Conservation (phyloP, 1,140 invertebrate genomes). For the Diabrotica virgifera region DNA sequence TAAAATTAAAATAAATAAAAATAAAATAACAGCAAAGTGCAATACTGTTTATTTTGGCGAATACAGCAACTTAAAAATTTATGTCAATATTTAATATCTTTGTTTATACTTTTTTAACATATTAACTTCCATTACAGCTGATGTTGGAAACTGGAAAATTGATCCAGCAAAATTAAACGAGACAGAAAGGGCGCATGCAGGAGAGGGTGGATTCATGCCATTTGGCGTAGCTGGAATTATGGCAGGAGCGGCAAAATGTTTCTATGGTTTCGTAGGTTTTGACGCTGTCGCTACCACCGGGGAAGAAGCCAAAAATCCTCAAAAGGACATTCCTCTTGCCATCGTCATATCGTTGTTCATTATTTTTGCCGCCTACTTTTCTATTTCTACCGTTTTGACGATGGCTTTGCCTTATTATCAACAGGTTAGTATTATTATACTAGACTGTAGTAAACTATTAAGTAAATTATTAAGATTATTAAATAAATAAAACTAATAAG, state of each 20-base stretch:
- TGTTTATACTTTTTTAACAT: neutral
- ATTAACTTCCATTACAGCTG: conserved; percentile 48
- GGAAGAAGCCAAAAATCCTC: conserved; percentile 84
- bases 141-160: conserved; percentile 63
- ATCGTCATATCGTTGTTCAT: conserved; percentile 79
- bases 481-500: too few relatives aligned
- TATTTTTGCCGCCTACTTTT: conserved; percentile 82
- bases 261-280: conserved; percentile 91
- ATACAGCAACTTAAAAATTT: too few relatives aligned
- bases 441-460: too few relatives aligned
- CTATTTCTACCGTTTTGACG: conserved; percentile 82
- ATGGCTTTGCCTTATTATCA: conserved; percentile 90
- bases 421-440: conserved; percentile 59
- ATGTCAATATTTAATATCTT: neutral
- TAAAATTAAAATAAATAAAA: too few relatives aligned
- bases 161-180: conserved; percentile 55
- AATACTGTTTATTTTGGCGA: too few relatives aligned
- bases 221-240: conserved; percentile 78
- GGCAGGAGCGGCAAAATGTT: conserved; percentile 86
- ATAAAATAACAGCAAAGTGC: too few relatives aligned
- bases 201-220: conserved; percentile 79
- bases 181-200: conserved; percentile 48
- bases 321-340: conserved; percentile 81
- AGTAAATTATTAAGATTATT: too few relatives aligned
- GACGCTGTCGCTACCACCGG: conserved; percentile 87